These are phyloP conservation scores for Quadroppia sp. DNA, from an alignment of 2,888 invertebrate genomes.

Conservation along the genomic window DNA sequence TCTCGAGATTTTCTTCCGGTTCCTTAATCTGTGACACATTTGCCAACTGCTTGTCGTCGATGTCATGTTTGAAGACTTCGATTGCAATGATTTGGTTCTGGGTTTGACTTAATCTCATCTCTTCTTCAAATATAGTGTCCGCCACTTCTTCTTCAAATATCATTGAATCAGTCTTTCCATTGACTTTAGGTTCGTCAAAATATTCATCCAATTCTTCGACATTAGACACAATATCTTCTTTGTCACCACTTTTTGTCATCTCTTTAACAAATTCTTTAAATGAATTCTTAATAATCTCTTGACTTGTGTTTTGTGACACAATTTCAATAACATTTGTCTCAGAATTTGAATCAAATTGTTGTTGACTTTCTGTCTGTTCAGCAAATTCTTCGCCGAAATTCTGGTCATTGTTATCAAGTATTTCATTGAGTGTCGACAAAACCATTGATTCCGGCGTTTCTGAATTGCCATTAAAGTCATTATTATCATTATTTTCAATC, in stretches of 20 bases:
- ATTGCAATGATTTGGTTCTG: neutral
- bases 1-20: neutral
- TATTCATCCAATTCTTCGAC: neutral
- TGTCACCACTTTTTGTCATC: neutral
- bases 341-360: neutral
- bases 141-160: conserved; percentile 12
- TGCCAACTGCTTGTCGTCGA: neutral
- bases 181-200: neutral
- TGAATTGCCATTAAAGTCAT: neutral
- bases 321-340: neutral
- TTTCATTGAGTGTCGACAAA: neutral
- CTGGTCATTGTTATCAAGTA: neutral
- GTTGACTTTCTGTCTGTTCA: neutral
- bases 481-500: neutral
- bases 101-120: neutral
- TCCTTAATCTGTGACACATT: neutral
- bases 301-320: neutral
- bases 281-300: neutral
- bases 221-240: too few relatives aligned
- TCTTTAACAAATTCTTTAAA: neutral
- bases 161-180: conserved; percentile 8
- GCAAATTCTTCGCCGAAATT: neutral
- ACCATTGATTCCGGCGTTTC: neutral
- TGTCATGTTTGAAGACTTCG: conserved; percentile 9
- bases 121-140: neutral